phyloP scores from a whole-genome alignment of 1,140 invertebrate genomes.

The Lutraria rhynchaena region DNA sequence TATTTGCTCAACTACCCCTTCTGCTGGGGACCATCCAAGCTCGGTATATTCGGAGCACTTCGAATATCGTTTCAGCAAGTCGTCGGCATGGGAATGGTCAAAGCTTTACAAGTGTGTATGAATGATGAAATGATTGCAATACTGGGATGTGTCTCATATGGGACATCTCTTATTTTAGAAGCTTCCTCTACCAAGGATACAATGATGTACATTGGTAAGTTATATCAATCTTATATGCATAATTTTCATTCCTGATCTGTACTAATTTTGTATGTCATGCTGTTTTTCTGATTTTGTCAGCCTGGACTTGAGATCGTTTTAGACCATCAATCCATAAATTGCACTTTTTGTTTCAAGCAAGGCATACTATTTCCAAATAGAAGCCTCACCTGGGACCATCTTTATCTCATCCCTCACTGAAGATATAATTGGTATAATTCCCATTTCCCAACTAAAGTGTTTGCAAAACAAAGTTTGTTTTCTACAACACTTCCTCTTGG shows the following conservation, averaged over 20 bases:
- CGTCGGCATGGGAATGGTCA: slow-evolving; percentile 31
- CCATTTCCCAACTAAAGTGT: too few relatives aligned
- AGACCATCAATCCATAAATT: too few relatives aligned
- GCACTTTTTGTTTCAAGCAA: too few relatives aligned
- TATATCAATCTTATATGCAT: not conserved
- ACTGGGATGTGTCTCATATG: slow-evolving; percentile 21
- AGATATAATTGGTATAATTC: too few relatives aligned
- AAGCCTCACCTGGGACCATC: too few relatives aligned
- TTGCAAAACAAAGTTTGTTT: too few relatives aligned
- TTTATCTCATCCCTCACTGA: too few relatives aligned
- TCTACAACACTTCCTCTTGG: too few relatives aligned
- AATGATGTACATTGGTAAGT: slow-evolving; percentile 39
- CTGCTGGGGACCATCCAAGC: slow-evolving; percentile 5
- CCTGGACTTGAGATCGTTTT: too few relatives aligned
- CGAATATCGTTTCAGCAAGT: slow-evolving; percentile 21
- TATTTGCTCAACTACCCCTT: slow-evolving; percentile 22
- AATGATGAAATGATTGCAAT: slow-evolving; percentile 32
- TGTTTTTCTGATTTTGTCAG: too few relatives aligned
- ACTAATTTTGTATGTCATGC: not conserved
- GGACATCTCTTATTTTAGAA: slow-evolving; percentile 15
- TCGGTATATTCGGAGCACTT: slow-evolving; percentile 21
- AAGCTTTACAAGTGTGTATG: slow-evolving; percentile 28
- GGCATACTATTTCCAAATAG: too few relatives aligned
- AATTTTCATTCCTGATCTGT: not conserved
- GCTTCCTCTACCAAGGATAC: slow-evolving; percentile 15